Evolutionary conservation across 1,140 invertebrate species (phyloP).

Genomic region (Triops cancriformis): DNA sequence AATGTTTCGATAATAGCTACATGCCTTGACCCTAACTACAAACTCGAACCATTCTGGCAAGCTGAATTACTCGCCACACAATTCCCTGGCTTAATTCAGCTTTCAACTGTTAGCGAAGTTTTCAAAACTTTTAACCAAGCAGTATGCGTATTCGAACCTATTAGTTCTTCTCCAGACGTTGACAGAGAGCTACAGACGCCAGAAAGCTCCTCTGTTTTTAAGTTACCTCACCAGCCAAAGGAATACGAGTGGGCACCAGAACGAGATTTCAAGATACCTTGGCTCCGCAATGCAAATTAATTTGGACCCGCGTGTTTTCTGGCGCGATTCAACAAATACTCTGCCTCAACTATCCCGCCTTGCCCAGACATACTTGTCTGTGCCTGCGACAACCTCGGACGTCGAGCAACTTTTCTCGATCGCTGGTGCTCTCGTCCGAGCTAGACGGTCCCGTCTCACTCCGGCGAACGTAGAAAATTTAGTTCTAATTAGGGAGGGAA

Average conservation of each 20-base stretch:
- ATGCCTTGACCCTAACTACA: background rate
- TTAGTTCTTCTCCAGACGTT: too few relatives aligned
- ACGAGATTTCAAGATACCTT: too few relatives aligned
- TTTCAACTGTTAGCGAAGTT: background rate
- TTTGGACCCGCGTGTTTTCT: background rate
- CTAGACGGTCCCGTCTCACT: background rate
- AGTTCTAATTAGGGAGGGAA: background rate
- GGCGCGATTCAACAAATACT: background rate
- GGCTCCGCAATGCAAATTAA: too few relatives aligned
- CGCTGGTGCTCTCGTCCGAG: slow-evolving; percentile 15
- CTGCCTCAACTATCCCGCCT: background rate
- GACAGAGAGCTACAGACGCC: background rate
- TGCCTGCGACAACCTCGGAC: slow-evolving; percentile 17
- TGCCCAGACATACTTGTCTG: slow-evolving; percentile 15
- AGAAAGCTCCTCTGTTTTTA: too few relatives aligned
- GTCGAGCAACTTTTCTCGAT: slow-evolving; percentile 12
- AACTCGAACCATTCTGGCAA: too few relatives aligned
- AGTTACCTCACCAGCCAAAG: too few relatives aligned
- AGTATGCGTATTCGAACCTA: too few relatives aligned
- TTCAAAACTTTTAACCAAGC: too few relatives aligned
- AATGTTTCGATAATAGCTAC: background rate
- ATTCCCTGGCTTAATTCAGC: background rate
- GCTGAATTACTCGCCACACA: background rate
- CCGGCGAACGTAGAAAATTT: slow-evolving; percentile 7
- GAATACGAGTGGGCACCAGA: too few relatives aligned